These are phyloP conservation scores for Triops cancriformis DNA, from an alignment of 1,140 invertebrate species.

Conservation along the genomic window DNA sequence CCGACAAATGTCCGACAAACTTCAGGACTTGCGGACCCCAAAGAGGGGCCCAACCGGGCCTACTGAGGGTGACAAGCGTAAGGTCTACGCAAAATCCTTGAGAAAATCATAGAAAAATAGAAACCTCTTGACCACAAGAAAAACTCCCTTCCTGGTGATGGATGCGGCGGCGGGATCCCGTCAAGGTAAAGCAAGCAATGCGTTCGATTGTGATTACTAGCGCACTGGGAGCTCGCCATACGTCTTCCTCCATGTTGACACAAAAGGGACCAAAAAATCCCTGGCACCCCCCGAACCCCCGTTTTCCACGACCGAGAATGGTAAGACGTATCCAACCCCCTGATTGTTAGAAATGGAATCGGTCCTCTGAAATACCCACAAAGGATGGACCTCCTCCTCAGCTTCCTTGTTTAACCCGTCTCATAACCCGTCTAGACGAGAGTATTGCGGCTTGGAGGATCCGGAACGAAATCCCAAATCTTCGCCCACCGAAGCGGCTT, in stretches of 20 bases:
- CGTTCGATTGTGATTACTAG: not conserved
- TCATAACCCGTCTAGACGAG: not conserved
- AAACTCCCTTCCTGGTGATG: not conserved
- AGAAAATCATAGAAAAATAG: not conserved
- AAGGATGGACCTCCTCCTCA: not conserved
- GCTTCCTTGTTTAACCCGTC: not conserved
- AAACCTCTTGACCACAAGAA: not conserved
- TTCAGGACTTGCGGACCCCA: not conserved
- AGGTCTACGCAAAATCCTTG: not conserved
- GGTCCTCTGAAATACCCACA: not conserved
- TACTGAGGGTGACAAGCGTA: not conserved
- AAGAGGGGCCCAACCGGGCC: not conserved
- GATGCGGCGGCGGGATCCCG: constrained; percentile 6
- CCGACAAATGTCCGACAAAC: not conserved
- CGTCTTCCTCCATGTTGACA: not conserved
- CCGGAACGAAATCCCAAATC: too few species aligned
- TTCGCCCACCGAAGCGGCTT: too few species aligned
- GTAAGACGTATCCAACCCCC: not conserved
- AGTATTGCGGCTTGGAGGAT: too few species aligned
- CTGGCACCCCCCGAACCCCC: not conserved
- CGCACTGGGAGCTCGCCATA: not conserved
- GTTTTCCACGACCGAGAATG: not conserved
- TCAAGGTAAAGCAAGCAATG: constrained; percentile 6
- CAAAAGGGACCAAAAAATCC: not conserved
- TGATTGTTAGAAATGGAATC: not conserved